phyloP scores from a whole-genome alignment of 2,797 vertebrate genomes.

The Salarias fasciatus region DNA sequence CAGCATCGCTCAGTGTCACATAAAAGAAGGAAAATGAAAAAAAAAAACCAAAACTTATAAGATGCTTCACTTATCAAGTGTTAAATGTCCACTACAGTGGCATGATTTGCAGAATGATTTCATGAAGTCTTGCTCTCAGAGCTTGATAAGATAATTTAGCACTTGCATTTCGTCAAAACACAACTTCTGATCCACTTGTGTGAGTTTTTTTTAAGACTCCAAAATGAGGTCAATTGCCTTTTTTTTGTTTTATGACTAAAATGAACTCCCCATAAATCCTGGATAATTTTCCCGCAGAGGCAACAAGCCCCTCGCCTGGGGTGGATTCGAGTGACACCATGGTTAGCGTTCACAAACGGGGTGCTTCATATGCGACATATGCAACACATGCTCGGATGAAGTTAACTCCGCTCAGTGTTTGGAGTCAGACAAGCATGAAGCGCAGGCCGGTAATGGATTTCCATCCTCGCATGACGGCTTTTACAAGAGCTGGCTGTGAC shows the following conservation, averaged over 20 bases:
- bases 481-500: not conserved
- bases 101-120: too few species aligned
- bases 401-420: not conserved
- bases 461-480: not conserved
- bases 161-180: conserved; percentile 12
- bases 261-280: not conserved
- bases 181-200: not conserved
- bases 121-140: too few species aligned
- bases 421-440: not conserved
- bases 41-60: too few species aligned
- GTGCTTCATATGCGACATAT: not conserved
- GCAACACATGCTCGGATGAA: not conserved
- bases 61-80: too few species aligned
- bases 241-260: not conserved
- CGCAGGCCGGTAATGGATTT: not conserved
- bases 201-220: not conserved
- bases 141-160: not conserved
- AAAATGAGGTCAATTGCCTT: not conserved
- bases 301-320: not conserved
- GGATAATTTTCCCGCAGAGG: not conserved
- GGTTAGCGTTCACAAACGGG: not conserved
- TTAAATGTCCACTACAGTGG: too few species aligned
- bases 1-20: conserved; percentile 48
- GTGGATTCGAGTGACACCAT: not conserved
- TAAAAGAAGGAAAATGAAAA: not conserved